Base-by-base conservation (phyloP, 2,888 invertebrate species). In the Cheilosia urbana region DNA sequence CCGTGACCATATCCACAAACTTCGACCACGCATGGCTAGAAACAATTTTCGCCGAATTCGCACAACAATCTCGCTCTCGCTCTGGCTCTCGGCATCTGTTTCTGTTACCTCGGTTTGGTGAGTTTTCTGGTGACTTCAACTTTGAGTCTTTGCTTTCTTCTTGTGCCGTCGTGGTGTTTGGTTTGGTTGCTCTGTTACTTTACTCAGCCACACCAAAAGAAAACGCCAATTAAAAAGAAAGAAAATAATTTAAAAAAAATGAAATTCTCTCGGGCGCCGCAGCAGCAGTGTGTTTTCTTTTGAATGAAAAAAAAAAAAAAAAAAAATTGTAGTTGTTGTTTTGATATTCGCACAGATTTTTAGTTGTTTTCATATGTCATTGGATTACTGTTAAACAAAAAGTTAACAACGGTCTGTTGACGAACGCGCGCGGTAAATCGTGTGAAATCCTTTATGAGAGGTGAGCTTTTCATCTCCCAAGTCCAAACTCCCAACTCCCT, bases 81-180 rank as follows among this genome's bases (percentile, higher is more conserved):
- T 65, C 30, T 49, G 51, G 53, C 55, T 53, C 66, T 66, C 11
- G 13, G 37, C 37, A 37, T 37, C 37, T 37, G 37, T 37, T 30
- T 1, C 24, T 24, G 3, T 4, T 76, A 53, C 45, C 37, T 78
- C 34, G 75, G 68, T 84, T 79, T 79, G 73, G 73, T 79, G 69
- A 84, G 53, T 84, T 80, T 75, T 84, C 53, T 84, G 75, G 71
- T 80, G 80, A 84, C 80, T 84, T 80, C 37, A 55, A 80, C 34
- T 71, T 75, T 76, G 75, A 84, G 84, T 84, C 79, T 79, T 80
- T 80, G 84, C 65, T 55, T 80, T 84, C 84, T 69, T 71, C 75
- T 71, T 60, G 84, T 84, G 71, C 80, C 71, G 77, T 82, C 65
- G 84, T 84, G 60, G 84, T 84, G 69, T 65, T 53, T 75, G 75